Conservation (phyloP, 30 jellyfish, hydroid and myxozoan species). For the Hydra vulgaris region DNA sequence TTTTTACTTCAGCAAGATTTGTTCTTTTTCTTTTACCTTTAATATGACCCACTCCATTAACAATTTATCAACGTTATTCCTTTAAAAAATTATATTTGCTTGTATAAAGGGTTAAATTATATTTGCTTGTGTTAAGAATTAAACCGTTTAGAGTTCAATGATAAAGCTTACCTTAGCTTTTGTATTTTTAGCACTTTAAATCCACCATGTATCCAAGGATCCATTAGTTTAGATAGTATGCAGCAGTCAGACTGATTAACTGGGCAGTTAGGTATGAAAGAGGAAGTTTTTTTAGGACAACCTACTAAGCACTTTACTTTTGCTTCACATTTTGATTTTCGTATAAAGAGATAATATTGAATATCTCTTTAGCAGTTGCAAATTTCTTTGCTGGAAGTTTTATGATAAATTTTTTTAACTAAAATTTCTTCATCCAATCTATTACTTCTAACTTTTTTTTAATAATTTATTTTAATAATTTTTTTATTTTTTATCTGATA, state of each 20-base stretch:
- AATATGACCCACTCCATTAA: background rate
- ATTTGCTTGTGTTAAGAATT: background rate
- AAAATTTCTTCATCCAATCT: background rate
- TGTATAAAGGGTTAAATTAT: background rate
- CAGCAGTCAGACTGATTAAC: background rate
- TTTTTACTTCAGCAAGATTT: no score
- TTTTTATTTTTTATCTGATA: background rate
- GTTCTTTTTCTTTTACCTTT: background rate
- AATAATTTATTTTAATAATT: no score
- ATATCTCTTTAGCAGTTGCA: background rate
- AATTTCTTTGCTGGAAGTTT: background rate
- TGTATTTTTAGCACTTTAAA: background rate
- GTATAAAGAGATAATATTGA: background rate
- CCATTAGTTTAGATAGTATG: background rate
- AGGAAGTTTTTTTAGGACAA: background rate
- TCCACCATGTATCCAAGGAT: background rate
- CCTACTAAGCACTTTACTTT: background rate
- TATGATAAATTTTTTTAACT: background rate
- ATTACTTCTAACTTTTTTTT: background rate
- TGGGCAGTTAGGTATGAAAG: background rate
- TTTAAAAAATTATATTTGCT: background rate
- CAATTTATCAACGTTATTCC: background rate
- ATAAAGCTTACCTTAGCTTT: background rate
- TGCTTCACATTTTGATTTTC: background rate
- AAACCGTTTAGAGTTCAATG: background rate